Base-by-base conservation (phyloP, 1,140 invertebrate species). In the Proales similis region DNA sequence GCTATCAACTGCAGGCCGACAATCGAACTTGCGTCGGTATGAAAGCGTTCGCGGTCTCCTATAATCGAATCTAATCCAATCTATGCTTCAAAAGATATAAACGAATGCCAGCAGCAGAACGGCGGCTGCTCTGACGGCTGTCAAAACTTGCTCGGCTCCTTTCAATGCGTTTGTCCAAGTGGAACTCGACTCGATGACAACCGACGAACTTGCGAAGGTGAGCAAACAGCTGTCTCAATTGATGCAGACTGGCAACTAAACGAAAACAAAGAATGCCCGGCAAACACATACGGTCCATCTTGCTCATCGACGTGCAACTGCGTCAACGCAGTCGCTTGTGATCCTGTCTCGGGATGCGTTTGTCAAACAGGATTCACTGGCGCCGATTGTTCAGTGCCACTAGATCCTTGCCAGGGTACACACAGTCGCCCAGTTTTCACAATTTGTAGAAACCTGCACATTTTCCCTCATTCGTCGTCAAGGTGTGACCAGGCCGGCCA, bases 381-480 rank as follows among this genome's bases (percentile, higher is more conserved):
- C 9, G 4, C 45, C 9, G 20, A 39, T 26, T 57, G 51, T 26
- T 1, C 6, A 27, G 30, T 17, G 12, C 24, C 14, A 42, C 29
- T 57, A 12, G 4, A 57, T 39, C 26, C 51, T 42, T 57, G 51
- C 17, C 11, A 53, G 42, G 30, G 48, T 53, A 53, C 22, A 14
- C 12, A n/a, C n/a, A n/a, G n/a, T n/a, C n/a, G n/a, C n/a, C n/a
- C n/a, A n/a, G 26, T 2, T 48, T 48, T 20, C 5, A 24, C 7
- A 1, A 17, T 32, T 33, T 48, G 17, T n/a, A 12, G 14, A 0
- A 11, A 14, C 19, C 1, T 11, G 1, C 19, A 30, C 3, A 22
- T 29, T 29, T 1, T 24, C 7, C 12, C 26, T 48, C n/a, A 27
- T 3, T 27, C 22, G 48, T 19, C n/a, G 17, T 36, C 14, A 9